Evolutionary conservation across 2,113 vertebrate species (phyloP).

Genomic region (Megaleporinus macrocephalus): DNA sequence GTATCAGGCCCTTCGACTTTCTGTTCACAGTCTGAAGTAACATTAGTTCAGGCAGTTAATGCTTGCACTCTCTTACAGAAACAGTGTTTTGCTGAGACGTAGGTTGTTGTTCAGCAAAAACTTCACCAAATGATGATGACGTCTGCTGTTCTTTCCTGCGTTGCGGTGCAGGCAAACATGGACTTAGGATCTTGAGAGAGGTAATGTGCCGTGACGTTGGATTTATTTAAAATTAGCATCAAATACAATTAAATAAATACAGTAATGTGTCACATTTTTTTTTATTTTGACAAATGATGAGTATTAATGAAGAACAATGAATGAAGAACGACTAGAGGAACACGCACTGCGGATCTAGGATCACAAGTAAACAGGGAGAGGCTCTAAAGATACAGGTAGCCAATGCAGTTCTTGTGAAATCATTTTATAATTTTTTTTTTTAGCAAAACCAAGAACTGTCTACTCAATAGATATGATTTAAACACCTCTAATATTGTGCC

Average conservation of each 20-base stretch:
- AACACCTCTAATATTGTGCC: too few relatives aligned
- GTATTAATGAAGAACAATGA: too few relatives aligned
- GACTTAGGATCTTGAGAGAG: conserved; percentile 55
- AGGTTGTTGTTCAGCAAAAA: conserved; percentile 38
- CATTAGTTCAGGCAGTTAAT: conserved; percentile 46
- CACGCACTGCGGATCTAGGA: too few relatives aligned
- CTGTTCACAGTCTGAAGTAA: conserved; percentile 17
- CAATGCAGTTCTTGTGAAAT: too few relatives aligned
- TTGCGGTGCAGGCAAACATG: conserved; percentile 40
- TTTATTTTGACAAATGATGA: too few relatives aligned
- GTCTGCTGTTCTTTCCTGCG: conserved; percentile 35
- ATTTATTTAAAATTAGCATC: conserved; percentile 61
- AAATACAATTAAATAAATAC: not conserved
- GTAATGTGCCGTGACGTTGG: conserved; percentile 61
- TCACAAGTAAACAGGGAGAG: too few relatives aligned
- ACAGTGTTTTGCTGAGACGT: conserved; percentile 14
- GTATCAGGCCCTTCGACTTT: conserved; percentile 22
- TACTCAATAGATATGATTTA: too few relatives aligned
- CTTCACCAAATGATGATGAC: conserved; percentile 38
- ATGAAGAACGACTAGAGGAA: too few relatives aligned
- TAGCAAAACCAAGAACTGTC: too few relatives aligned
- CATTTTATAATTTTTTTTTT: too few relatives aligned
- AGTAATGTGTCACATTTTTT: too few relatives aligned
- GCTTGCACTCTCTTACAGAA: conserved; percentile 6
- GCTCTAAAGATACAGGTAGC: too few relatives aligned